Evolutionary conservation across 2,113 vertebrate genomes (phyloP).

Genomic region (Petromus typicus): DNA sequence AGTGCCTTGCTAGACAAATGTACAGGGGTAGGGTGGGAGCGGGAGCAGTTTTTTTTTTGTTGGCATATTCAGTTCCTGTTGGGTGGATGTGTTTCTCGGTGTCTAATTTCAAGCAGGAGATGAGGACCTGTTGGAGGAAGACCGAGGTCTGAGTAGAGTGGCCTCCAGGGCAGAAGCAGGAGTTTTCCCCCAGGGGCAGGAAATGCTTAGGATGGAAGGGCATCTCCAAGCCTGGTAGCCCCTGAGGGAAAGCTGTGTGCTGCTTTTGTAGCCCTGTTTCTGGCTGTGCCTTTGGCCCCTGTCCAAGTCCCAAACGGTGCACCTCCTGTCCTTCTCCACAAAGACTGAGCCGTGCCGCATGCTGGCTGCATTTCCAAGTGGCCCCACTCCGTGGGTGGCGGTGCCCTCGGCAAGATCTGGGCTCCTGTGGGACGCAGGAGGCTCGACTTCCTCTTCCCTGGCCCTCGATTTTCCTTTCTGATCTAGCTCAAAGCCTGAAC

Average conservation of each 20-base stretch:
- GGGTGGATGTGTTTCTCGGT: slow-evolving; percentile 54
- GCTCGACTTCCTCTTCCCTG: too few relatives aligned
- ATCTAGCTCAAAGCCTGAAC: neutral
- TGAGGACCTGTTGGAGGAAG: too few relatives aligned
- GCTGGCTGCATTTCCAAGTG: neutral
- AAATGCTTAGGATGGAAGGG: neutral
- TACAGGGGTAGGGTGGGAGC: slow-evolving; percentile 37
- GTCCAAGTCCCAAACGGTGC: neutral
- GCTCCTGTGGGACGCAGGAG: neutral
- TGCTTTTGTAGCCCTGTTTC: neutral
- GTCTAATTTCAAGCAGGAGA: slow-evolving; percentile 59
- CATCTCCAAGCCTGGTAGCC: neutral
- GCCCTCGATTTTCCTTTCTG: neutral
- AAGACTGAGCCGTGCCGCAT: neutral
- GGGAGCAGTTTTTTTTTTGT: slow-evolving; percentile 21
- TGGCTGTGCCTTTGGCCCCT: neutral
- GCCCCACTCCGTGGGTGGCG: neutral
- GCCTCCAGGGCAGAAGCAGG: slow-evolving; percentile 12
- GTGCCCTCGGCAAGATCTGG: neutral
- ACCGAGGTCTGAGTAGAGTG: too few relatives aligned
- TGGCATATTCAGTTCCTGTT: slow-evolving; percentile 52
- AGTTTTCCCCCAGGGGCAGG: neutral
- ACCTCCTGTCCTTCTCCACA: neutral
- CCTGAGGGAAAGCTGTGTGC: neutral
- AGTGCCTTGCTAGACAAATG: slow-evolving; percentile 94